phyloP scores from a whole-genome alignment of 2,888 invertebrate species.

The Ennomos quercinarius region DNA sequence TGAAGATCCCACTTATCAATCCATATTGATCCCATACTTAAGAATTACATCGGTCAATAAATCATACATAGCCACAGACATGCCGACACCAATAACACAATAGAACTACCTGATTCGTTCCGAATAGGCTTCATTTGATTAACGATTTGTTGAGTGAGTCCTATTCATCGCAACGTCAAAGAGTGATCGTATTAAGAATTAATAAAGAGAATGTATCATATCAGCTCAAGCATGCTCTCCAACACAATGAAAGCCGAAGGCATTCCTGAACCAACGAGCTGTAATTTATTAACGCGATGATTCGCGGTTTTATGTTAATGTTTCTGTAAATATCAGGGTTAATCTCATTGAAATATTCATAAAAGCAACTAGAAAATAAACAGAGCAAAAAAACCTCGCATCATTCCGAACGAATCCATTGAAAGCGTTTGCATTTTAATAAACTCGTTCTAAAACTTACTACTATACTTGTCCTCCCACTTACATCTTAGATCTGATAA shows the following conservation, averaged over 20 bases:
- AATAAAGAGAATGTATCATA: constrained; percentile 77
- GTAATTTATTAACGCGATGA: constrained; percentile 51
- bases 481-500: constrained; percentile 52
- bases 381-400: constrained; percentile 16
- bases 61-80: constrained; percentile 68
- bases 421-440: constrained; percentile 40
- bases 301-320: constrained; percentile 47
- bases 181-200: constrained; percentile 80
- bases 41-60: constrained; percentile 71
- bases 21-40: constrained; percentile 67
- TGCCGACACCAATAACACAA: constrained; percentile 76
- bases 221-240: constrained; percentile 59
- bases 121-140: constrained; percentile 78
- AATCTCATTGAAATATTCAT: constrained; percentile 18
- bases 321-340: constrained; percentile 28
- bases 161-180: constrained; percentile 79
- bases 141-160: constrained; percentile 84
- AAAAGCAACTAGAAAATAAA: constrained; percentile 20
- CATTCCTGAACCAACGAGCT: constrained; percentile 45
- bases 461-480: constrained; percentile 51
- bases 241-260: constrained; percentile 34
- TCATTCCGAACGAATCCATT: constrained; percentile 22
- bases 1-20: constrained; percentile 47
- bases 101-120: constrained; percentile 80
- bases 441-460: constrained; percentile 32